These are phyloP conservation scores for Orthonychiurus folsomi DNA, from an alignment of 2,888 invertebrate genomes.

Conservation along the genomic window DNA sequence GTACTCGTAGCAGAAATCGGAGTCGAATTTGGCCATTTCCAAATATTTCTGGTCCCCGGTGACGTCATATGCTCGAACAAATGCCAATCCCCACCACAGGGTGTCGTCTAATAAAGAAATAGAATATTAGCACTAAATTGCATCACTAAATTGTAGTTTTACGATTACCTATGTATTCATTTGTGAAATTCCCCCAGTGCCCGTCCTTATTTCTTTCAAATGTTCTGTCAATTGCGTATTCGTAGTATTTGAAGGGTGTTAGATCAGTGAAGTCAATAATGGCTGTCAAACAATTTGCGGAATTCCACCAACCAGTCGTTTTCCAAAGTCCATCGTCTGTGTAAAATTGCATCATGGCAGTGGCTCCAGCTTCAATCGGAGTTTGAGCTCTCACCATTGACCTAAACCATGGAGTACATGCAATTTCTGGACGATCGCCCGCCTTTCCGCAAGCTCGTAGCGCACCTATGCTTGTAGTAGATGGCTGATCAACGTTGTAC, in stretches of 20 bases:
- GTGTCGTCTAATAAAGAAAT: slow-evolving; percentile 28
- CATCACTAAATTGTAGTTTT: slow-evolving; percentile 7
- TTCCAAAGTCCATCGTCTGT: slow-evolving; percentile 17
- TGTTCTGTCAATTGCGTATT: slow-evolving; percentile 28
- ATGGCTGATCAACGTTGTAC: slow-evolving; percentile 31
- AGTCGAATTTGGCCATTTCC: slow-evolving; percentile 32
- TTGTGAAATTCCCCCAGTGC: slow-evolving; percentile 33
- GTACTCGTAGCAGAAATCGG: slow-evolving; percentile 30
- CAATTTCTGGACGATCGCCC: slow-evolving; percentile 11
- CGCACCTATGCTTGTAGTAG: slow-evolving; percentile 22
- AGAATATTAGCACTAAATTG: too few species aligned
- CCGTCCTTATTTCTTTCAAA: slow-evolving; percentile 31
- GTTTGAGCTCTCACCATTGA: slow-evolving; percentile 18
- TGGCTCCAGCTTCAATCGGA: slow-evolving; percentile 21
- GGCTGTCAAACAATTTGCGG: slow-evolving; percentile 32
- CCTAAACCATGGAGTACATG: slow-evolving; percentile 24
- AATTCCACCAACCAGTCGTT: slow-evolving; percentile 31
- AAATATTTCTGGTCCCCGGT: slow-evolving; percentile 29
- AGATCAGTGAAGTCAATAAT: slow-evolving; percentile 30
- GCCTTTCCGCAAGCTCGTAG: slow-evolving; percentile 31
- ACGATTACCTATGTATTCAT: slow-evolving; percentile 23
- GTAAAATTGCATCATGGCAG: slow-evolving; percentile 26
- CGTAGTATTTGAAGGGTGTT: slow-evolving; percentile 20
- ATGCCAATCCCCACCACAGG: slow-evolving; percentile 34
- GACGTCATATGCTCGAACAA: slow-evolving; percentile 29